Percentiles rank a stretch among this genome's conserved stretches.
These are phyloP conservation scores for Pogonomyrmex barbatus DNA, from an alignment of 1,140 invertebrate species.

Conservation along the genomic window DNA sequence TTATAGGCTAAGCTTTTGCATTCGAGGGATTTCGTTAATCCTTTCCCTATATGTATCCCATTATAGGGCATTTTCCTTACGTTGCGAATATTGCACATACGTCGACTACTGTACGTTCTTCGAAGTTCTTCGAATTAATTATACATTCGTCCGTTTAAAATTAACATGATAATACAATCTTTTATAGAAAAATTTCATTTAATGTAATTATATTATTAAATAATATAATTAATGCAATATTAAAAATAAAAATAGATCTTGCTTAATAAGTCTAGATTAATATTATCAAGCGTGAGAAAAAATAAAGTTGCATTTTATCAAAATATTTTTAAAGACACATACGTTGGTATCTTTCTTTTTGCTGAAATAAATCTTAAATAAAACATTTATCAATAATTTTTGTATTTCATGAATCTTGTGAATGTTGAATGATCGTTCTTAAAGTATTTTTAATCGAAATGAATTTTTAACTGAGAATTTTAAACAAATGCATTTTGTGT, in stretches of 20 bases:
- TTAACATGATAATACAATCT: not conserved
- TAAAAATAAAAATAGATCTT: not conserved
- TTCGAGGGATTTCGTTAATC: constrained; percentile 83
- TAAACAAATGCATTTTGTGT: not conserved
- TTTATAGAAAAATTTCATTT: not conserved
- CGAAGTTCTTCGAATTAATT: constrained; percentile 24
- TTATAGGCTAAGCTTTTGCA: constrained; percentile 76
- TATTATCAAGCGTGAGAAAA: not conserved
- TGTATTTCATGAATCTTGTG: not conserved
- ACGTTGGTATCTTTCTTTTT: not conserved
- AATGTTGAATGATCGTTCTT: too few species aligned
- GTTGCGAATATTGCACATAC: constrained; percentile 35
- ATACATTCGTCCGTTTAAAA: not conserved
- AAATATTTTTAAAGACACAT: not conserved
- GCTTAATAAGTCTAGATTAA: not conserved
- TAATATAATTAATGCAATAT: too few species aligned
- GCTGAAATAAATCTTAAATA: not conserved
- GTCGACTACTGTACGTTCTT: constrained; percentile 17
- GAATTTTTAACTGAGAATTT: not conserved
- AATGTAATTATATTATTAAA: too few species aligned
- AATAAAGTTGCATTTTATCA: not conserved
- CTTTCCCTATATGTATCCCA: constrained; percentile 77
- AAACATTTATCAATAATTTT: not conserved
- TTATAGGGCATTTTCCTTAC: constrained; percentile 79
- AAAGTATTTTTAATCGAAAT: not conserved